These are phyloP conservation scores for Limnephilus marmoratus DNA, from an alignment of 2,888 invertebrate species.

Conservation along the genomic window DNA sequence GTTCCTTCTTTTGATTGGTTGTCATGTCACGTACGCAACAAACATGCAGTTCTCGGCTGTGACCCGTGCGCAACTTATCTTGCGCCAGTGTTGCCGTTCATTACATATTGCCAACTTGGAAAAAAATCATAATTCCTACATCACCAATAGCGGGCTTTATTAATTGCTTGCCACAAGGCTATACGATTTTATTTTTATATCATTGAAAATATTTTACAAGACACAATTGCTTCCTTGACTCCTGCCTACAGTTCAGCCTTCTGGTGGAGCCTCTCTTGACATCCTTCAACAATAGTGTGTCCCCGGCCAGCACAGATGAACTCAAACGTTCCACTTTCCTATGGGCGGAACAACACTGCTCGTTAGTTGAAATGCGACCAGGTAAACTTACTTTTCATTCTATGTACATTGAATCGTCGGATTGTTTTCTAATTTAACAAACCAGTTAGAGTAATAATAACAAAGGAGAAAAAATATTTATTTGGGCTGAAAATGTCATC, in stretches of 20 bases:
- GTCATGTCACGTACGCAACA: no score
- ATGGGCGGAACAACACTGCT: slow-evolving; percentile 98
- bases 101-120: no score
- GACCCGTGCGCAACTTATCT: no score
- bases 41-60: no score
- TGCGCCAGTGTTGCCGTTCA: no score
- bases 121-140: no score
- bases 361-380: slow-evolving; percentile 94
- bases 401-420: neutral
- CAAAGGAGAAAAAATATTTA: neutral
- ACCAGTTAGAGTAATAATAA: neutral
- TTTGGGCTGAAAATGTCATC: neutral
- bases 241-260: slow-evolving; percentile 87
- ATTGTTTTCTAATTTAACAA: no score
- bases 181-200: neutral
- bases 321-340: slow-evolving; percentile 93
- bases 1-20: no score
- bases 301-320: slow-evolving; percentile 93
- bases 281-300: slow-evolving; percentile 94
- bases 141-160: no score
- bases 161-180: no score
- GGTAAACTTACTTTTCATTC: slow-evolving; percentile 79
- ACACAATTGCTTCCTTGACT: slow-evolving; percentile 72
- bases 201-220: neutral
- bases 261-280: slow-evolving; percentile 92